These are phyloP conservation scores for Volucella bombylans DNA, from an alignment of 2,888 invertebrate genomes.

Conservation along the genomic window DNA sequence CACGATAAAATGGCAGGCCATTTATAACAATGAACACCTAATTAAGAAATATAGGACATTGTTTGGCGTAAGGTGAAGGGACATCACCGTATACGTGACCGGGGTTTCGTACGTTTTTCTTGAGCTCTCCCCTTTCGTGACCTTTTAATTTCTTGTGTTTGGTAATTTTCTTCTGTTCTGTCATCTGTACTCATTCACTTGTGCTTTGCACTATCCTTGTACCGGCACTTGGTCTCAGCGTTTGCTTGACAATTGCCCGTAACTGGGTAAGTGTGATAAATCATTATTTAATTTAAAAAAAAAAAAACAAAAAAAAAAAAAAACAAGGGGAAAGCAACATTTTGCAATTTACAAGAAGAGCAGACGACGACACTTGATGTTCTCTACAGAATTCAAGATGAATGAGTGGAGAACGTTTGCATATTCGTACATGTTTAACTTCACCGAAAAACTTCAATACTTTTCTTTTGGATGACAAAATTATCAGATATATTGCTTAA, in stretches of 20 bases:
- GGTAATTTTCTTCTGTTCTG: conserved; percentile 53
- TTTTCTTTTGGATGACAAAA: too few relatives aligned
- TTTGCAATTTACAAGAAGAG: too few relatives aligned
- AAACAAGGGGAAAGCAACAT: neutral
- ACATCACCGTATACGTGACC: conserved; percentile 71
- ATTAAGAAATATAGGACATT: conserved; percentile 74
- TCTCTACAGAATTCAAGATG: too few relatives aligned
- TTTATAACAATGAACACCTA: conserved; percentile 74
- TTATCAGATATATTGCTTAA: too few relatives aligned
- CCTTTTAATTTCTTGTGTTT: conserved; percentile 68
- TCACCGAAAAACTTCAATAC: too few relatives aligned
- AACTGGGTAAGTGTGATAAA: conserved; percentile 61
- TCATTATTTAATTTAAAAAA: conserved; percentile 70
- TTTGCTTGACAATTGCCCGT: conserved; percentile 49
- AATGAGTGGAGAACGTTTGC: too few relatives aligned
- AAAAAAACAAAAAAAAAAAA: neutral
- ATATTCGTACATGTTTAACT: too few relatives aligned
- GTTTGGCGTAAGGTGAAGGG: conserved; percentile 72
- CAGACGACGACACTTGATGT: too few relatives aligned
- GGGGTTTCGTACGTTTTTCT: conserved; percentile 59
- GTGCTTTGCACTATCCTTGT: conserved; percentile 62
- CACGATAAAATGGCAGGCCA: conserved; percentile 73
- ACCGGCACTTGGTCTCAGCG: conserved; percentile 44
- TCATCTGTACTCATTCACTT: conserved; percentile 57
- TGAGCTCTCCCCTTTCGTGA: conserved; percentile 53